Base-by-base conservation (phyloP, 2,888 invertebrate genomes). In the Drosophila ezoana region DNA sequence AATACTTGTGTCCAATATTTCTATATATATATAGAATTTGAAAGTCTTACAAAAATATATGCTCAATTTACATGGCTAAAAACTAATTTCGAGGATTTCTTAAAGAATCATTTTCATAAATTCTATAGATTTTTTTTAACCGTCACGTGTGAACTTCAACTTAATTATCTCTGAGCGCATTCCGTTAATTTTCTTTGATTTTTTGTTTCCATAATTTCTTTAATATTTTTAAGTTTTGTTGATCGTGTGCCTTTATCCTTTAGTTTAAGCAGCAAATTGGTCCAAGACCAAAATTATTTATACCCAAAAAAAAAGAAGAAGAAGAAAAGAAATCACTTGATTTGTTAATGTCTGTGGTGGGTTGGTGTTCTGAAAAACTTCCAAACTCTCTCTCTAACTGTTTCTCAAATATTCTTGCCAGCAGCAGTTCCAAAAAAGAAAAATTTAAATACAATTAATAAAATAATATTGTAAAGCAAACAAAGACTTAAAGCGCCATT, bases 401-500 rank as follows among this genome's bases (percentile, higher is more conserved):
- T 57, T 51, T 70, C 77, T 83, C 77, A 82, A 72, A 78, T 67
- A 81, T 53, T 83, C 89, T 83, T 88, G 89, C 83, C 83, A 83
- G 54, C 78, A 76, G 41, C 45, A 64, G 41, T 74, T 75, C 45
- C 63, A 66, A 72, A 67, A 62, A 43, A 28, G 2, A 28, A 13
- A 38, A 54, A 52, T 16, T 3, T 33, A 53, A 38, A 18, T 48
- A 44, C 61, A 59, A 58, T 47, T n/a, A 1, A 41, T 16, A 33
- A 33, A 40, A 14, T 44, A 61, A 41, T 64, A 69, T 66, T 72
- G 64, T 74, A 52, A 76, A 84, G 77, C 84, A 82, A 75, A 71
- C 68, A 79, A 86, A 88, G 87, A 88, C 89, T 88, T 83, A 56
- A 66, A 78, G 64, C 75, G 80, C 86, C 81, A 87, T 88, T 81